Evolutionary conservation across 2,113 vertebrate genomes (phyloP).

Genomic region (Leptobrachium ailaonicum): DNA sequence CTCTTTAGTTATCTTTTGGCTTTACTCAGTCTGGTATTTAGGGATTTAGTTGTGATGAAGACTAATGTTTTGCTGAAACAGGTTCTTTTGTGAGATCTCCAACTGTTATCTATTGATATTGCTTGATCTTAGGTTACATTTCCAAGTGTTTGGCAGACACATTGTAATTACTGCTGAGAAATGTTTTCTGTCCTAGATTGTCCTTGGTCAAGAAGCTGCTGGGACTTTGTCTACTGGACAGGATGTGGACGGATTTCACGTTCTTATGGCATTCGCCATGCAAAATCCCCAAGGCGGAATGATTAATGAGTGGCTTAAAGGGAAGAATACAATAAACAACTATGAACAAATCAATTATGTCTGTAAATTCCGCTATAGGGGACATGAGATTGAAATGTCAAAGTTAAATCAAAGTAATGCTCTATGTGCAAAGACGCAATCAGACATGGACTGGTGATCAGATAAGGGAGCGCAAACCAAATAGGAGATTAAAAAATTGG

Average conservation of each 20-base stretch:
- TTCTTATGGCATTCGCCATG: neutral
- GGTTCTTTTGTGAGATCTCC: neutral
- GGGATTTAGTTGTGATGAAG: too few relatives aligned
- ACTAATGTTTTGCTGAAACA: neutral
- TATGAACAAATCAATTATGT: neutral
- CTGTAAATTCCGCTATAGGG: neutral
- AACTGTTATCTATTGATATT: neutral
- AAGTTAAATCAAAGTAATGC: too few relatives aligned
- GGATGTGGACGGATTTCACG: neutral
- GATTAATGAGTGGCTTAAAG: conserved; percentile 1
- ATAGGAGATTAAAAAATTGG: too few relatives aligned
- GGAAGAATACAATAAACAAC: neutral
- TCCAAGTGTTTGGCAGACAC: neutral
- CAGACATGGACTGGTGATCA: too few relatives aligned
- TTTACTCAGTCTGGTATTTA: neutral
- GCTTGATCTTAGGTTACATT: neutral
- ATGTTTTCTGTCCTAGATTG: neutral
- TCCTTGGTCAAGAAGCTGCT: neutral
- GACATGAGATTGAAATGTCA: too few relatives aligned
- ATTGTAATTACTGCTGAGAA: neutral
- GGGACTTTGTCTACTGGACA: neutral
- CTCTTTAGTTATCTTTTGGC: neutral
- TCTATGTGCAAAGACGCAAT: too few relatives aligned
- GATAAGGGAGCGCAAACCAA: too few relatives aligned
- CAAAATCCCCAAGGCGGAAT: neutral